Evolutionary conservation across 2,113 vertebrate genomes (phyloP).

Genomic region (Anseranas semipalmata): DNA sequence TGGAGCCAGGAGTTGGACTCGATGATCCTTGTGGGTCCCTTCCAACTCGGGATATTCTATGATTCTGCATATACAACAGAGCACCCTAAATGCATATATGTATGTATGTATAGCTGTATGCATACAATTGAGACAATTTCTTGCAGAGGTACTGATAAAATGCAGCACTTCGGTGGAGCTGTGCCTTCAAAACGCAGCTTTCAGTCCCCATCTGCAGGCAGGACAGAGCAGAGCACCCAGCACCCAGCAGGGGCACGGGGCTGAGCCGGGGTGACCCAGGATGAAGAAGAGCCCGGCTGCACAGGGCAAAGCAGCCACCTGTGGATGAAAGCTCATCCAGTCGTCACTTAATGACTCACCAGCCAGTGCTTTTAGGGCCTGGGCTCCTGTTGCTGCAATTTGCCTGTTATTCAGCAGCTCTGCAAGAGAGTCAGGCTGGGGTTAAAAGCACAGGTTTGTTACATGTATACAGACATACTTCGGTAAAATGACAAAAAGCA

Average conservation of each 20-base stretch:
- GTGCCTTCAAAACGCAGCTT: constrained; percentile 38
- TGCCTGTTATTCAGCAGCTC: not conserved
- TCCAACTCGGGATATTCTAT: no score
- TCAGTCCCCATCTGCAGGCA: constrained; percentile 66
- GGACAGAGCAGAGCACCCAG: constrained; percentile 36
- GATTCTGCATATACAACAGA: no score
- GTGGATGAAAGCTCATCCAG: not conserved
- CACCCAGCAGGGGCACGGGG: not conserved
- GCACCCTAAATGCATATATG: not conserved
- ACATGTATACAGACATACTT: rapidly evolving
- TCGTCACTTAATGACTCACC: not conserved
- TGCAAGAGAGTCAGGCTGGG: not conserved
- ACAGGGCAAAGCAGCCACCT: not conserved
- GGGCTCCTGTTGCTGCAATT: not conserved
- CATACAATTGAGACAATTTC: not conserved
- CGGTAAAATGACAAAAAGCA: not conserved
- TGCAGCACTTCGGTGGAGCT: not conserved
- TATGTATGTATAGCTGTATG: not conserved
- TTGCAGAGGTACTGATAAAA: not conserved
- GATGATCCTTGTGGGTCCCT: no score
- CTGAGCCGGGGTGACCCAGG: not conserved
- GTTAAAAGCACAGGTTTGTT: not conserved
- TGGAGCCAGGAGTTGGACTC: no score
- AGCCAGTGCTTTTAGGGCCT: not conserved
- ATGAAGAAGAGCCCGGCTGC: not conserved